A percentile compares a stretch with the other conserved stretches of the same genome.
These are phyloP conservation scores for Anthoptus insignis DNA, from an alignment of 2,888 invertebrate species.

Conservation along the genomic window DNA sequence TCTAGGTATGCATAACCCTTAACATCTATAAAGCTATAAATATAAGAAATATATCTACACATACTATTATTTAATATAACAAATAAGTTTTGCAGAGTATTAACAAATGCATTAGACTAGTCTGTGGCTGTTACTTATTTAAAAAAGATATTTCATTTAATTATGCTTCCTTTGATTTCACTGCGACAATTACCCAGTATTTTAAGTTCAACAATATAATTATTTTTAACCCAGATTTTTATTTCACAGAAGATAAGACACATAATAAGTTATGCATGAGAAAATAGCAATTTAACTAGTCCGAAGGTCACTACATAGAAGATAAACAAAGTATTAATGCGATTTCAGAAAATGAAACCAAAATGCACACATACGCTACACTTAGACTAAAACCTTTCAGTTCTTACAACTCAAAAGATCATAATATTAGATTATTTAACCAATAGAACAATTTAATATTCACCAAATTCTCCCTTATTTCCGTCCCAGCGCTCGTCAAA, in stretches of 20 bases:
- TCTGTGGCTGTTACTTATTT: too few species aligned
- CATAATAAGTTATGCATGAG: not conserved
- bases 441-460: constrained; percentile 44
- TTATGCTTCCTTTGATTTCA: too few species aligned
- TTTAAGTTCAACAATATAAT: too few species aligned
- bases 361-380: not conserved
- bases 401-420: not conserved
- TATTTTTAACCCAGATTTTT: not conserved
- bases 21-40: too few species aligned
- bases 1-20: too few species aligned
- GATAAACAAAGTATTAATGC: constrained; percentile 23
- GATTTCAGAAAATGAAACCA: not conserved
- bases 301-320: constrained; percentile 36
- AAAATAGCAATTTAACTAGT: constrained; percentile 17
- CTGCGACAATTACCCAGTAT: too few species aligned
- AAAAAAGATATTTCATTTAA: too few species aligned
- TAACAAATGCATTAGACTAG: too few species aligned
- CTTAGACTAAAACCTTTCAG: too few species aligned
- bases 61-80: too few species aligned
- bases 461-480: constrained; percentile 82
- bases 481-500: constrained; percentile 61
- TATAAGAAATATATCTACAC: too few species aligned
- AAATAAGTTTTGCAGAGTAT: too few species aligned
- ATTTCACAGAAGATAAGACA: not conserved
- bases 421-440: not conserved